Evolutionary conservation across 1,140 invertebrate genomes (phyloP).

Genomic region (Cotesia chilonis): DNA sequence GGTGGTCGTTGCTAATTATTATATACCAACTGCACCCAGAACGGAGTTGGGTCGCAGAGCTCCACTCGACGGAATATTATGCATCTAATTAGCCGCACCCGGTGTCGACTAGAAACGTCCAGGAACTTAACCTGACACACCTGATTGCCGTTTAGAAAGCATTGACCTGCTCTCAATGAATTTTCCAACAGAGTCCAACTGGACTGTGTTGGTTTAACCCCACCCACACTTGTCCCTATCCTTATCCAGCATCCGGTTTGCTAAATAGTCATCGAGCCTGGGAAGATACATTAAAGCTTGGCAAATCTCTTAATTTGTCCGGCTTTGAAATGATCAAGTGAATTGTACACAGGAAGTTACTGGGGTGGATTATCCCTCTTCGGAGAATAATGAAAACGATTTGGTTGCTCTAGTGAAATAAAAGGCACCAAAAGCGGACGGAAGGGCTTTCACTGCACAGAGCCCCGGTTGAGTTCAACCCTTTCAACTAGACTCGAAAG

Average conservation of each 20-base stretch:
- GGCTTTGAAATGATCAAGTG: slow-evolving; percentile 6
- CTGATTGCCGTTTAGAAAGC: slow-evolving; percentile 14
- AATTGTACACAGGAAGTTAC: slow-evolving; percentile 18
- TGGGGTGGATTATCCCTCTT: slow-evolving; percentile 7
- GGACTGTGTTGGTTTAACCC: no score
- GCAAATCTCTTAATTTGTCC: slow-evolving; percentile 19
- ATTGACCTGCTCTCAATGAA: slow-evolving; percentile 9
- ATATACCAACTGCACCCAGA: slow-evolving; percentile 35
- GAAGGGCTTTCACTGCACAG: no score
- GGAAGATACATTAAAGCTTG: not conserved
- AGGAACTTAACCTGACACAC: slow-evolving; percentile 21
- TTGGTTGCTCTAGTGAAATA: not conserved
- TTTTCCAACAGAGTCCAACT: not conserved
- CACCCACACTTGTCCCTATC: not conserved
- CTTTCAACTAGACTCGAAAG: not conserved
- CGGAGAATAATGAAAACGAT: slow-evolving; percentile 17
- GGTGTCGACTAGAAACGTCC: slow-evolving; percentile 27
- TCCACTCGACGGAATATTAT: slow-evolving; percentile 36
- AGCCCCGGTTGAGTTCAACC: no score
- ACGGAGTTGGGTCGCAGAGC: slow-evolving; percentile 24
- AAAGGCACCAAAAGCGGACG: not conserved
- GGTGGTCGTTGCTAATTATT: slow-evolving; percentile 39
- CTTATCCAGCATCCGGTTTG: not conserved
- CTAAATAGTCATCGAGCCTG: no score
- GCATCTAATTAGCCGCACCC: slow-evolving; percentile 38